phyloP scores from a whole-genome alignment of 2,797 vertebrate genomes.

The Pseudocheirus occidentalis region DNA sequence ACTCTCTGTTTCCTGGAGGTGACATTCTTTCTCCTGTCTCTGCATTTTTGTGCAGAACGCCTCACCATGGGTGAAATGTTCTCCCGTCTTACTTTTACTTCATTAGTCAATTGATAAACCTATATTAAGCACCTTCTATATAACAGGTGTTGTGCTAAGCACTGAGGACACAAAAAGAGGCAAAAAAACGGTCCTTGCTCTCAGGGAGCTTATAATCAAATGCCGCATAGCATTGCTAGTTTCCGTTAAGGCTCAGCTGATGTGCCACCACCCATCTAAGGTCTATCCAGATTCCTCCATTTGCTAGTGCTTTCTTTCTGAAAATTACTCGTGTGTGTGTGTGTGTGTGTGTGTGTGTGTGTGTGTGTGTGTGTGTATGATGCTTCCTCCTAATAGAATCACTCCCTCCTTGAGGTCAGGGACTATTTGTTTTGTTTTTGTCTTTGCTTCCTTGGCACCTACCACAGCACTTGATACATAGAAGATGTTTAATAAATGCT shows the following conservation, averaged over 20 bases:
- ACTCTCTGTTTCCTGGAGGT: not conserved
- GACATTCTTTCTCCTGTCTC: not conserved
- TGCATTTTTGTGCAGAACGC: not conserved
- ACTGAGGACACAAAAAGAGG: not conserved
- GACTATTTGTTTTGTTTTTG: no score
- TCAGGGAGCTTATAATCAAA: not conserved
- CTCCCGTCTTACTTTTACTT: not conserved
- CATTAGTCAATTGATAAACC: not conserved
- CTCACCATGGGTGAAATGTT: not conserved
- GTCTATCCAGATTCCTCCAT: no score
- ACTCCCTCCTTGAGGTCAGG: no score
- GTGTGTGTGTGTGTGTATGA: no score
- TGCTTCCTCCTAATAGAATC: no score
- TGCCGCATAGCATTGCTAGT: no score
- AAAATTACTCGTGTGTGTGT: no score
- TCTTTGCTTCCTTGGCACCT: not conserved
- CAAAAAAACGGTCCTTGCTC: not conserved
- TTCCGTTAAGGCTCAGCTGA: no score
- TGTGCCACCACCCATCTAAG: no score
- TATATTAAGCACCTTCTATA: not conserved
- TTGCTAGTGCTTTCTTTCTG: no score
- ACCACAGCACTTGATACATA: not conserved
- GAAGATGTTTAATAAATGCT: not conserved
- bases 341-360: no score
- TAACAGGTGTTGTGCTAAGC: not conserved